Evolutionary conservation across 2,113 vertebrate species (phyloP), one percentile per base, ranked within the genome.

Genomic region (Callorhinus ursinus): DNA sequence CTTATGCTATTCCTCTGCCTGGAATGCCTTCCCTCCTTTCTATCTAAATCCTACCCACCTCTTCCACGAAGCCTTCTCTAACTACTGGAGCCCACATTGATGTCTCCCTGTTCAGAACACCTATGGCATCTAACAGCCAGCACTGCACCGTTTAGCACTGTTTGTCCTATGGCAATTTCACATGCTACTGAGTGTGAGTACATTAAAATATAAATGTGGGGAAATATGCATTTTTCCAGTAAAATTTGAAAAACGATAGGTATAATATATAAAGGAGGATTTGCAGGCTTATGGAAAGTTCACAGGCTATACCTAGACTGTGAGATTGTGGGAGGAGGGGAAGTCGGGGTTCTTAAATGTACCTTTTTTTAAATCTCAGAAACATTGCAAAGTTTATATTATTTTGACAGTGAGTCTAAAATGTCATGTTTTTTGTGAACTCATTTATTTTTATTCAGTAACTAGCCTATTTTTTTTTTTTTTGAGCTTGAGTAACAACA

Each of bases 111-210:
- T 98, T 98, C 98, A 98, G 98, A 98, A 98, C 98, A 97, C 97
- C 97, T 97, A 97, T 97, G 97, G 98, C 98, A 98, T 63, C 97
- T 98, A 96, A 98, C 98, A 98, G 98, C 93, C 98, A 97, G 97
- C 97, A 98, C 98, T 94, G 98, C 98, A 97, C 96, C 95, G 97
- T 97, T 98, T 98, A 98, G 96, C 98, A 98, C 98, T 98, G 98
- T 98, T 98, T 98, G 98, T 98, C 98, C 98, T 98, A 97, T 98
- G 98, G 98, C 98, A 98, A 98, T 98, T 98, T 98, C 97, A 98
- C 97, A 98, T 98, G 97, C 98, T 98, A 97, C 97, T 97, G 98
- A 98, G 98, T 98, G 98, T 98, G 98, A 98, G 98, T 98, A 98
- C 98, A 98, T 98, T 98, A 95, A 95, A 98, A 97, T 98, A 97